These are phyloP conservation scores for Stenchaetothrips biformis DNA, from an alignment of 2,888 invertebrate genomes.

Conservation along the genomic window DNA sequence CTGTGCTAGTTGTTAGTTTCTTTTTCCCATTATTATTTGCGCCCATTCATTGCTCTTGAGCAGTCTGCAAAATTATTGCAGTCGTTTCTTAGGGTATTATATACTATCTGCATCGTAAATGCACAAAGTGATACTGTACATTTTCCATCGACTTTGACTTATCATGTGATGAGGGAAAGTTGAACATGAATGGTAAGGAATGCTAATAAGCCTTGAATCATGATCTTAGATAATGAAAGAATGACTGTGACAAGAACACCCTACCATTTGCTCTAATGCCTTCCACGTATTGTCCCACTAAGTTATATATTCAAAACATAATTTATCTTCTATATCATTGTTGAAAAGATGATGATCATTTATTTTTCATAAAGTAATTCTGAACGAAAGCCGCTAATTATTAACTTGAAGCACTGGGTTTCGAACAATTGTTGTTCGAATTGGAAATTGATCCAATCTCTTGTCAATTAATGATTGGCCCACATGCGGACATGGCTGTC, in stretches of 20 bases:
- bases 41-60: constrained; percentile 13
- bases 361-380: constrained; percentile 9
- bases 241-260: neutral
- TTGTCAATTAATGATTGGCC: constrained; percentile 10
- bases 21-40: constrained; percentile 9
- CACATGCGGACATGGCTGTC: neutral
- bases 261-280: constrained; percentile 14
- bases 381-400: neutral
- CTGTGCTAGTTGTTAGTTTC: constrained; percentile 22
- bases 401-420: neutral
- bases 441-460: neutral
- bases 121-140: constrained; percentile 23
- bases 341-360: constrained; percentile 3
- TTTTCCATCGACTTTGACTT: constrained; percentile 19
- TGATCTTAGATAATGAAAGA: neutral
- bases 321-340: constrained; percentile 20
- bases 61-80: neutral
- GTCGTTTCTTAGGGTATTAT: neutral
- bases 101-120: constrained; percentile 10
- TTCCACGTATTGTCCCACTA: constrained; percentile 3
- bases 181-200: constrained; percentile 4
- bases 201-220: constrained; percentile 3
- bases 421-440: neutral
- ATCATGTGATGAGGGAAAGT: neutral
- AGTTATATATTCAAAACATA: neutral